A percentile compares a stretch with the other conserved stretches of the same genome.
Conservation (phyloP, 1,140 invertebrate genomes). For the Delia radicum region DNA sequence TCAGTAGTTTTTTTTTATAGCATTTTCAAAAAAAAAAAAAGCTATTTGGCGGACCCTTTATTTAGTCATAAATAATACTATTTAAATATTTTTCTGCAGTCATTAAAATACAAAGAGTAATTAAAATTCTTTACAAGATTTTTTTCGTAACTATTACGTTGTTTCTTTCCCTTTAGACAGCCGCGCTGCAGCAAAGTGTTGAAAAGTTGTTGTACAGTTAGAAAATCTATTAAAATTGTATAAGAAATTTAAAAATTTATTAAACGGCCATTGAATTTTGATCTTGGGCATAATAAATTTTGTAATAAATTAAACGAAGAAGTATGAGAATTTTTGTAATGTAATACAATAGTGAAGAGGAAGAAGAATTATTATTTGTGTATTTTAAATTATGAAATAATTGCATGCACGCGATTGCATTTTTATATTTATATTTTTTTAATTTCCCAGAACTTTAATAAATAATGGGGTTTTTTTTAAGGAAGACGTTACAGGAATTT, state of each 20-base stretch:
- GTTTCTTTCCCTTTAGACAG: not conserved
- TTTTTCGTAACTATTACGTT: not conserved
- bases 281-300: not conserved
- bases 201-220: not conserved
- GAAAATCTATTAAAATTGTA: not conserved
- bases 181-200: not conserved
- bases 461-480: not conserved
- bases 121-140: not conserved
- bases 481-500: constrained; percentile 1
- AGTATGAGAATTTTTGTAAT: not conserved
- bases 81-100: not conserved
- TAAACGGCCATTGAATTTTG: not conserved
- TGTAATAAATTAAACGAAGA: not conserved
- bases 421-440: not conserved
- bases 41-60: not conserved
- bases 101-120: not conserved
- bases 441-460: not conserved
- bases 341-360: not conserved
- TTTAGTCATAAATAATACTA: not conserved
- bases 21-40: too few species aligned
- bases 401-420: not conserved
- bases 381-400: not conserved
- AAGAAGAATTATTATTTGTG: too few species aligned
- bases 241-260: not conserved
- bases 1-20: too few species aligned